Base-by-base conservation (phyloP, 2,888 invertebrate species). In the Lithophane ornitopus region DNA sequence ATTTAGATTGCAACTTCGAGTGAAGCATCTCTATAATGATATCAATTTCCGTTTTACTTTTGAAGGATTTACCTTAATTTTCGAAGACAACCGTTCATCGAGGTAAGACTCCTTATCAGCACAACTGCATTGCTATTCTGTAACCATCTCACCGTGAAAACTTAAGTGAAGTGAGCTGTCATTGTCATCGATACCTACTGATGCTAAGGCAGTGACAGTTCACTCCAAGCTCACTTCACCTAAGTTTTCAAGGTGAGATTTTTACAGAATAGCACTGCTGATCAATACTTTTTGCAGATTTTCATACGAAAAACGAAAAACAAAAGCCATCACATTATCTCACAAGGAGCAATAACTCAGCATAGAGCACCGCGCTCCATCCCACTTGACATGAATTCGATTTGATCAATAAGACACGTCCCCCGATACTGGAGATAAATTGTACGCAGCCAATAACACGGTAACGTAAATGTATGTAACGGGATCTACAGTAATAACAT, bases 301-400 rank as follows among this genome's bases (percentile, higher is more conserved):
- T 14, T 16, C 19, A 26, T 34, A 22, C 46, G 8, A 65, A 26
- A 54, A 63, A 54, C 58, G 4, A 74, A 44, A 72, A 63, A 44
- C 34, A 26, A 79, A 72, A 59, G 14, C 44, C 26, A 2, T 61
- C n/a, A 65, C 71, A 76, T 81, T 49, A 76, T 44, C 44, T 62
- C 22, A 16, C 19, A 16, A 84, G 52, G 22, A 58, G 22, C 75
- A 70, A 85, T 81, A 82, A 76, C 58, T 82, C 71, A 66, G 65
- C 46, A 49, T 19, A 62, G 70, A 34, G 58, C 41, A 54, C n/a
- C 70, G 22, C 58, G 61, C 75, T 80, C 70, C 74, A 58, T 73
- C 65, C 26, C 63, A 80, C 74, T 88, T 77, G 88, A 82, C 85
- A 78, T 67, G 72, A 77, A 86, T 84, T 82, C 86, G 75, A 87